phyloP scores from a whole-genome alignment of 2,888 invertebrate species.

The Melanophora roralis region DNA sequence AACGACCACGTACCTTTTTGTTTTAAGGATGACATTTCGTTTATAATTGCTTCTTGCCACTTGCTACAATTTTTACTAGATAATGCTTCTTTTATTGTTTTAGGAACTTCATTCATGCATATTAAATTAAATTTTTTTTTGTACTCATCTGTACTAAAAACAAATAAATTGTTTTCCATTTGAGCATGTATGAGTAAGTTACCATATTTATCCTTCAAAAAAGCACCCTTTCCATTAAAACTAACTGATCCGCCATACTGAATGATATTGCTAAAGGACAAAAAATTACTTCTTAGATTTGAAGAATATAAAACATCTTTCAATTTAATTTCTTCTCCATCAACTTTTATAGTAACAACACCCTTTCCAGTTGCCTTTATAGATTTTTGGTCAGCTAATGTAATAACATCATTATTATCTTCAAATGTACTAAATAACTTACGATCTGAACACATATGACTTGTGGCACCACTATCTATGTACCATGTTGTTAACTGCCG shows the following conservation, averaged over 20 bases:
- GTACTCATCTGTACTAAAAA: conserved; percentile 15
- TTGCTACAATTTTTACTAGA: conserved; percentile 55
- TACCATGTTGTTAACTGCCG: no score
- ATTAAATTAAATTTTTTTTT: neutral
- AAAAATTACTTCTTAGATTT: conserved; percentile 39
- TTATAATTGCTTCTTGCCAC: no score
- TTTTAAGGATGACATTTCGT: no score
- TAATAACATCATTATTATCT: no score
- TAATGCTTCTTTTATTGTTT: conserved; percentile 60
- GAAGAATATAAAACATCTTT: conserved; percentile 35
- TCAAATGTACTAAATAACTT: no score
- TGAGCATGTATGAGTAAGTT: conserved; percentile 19
- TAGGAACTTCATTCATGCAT: conserved; percentile 49
- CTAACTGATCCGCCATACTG: conserved; percentile 23
- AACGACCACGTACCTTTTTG: no score
- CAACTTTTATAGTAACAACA: no score
- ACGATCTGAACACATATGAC: no score
- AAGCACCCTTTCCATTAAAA: conserved; percentile 21
- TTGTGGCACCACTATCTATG: no score
- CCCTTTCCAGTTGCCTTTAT: no score
- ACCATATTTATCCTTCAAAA: conserved; percentile 18
- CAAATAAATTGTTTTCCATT: conserved; percentile 12
- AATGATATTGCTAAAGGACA: conserved; percentile 47
- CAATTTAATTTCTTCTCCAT: conserved; percentile 36
- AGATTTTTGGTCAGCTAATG: no score